Evolutionary conservation across 2,113 vertebrate species (phyloP).

Genomic region (Daubentonia madagascariensis): DNA sequence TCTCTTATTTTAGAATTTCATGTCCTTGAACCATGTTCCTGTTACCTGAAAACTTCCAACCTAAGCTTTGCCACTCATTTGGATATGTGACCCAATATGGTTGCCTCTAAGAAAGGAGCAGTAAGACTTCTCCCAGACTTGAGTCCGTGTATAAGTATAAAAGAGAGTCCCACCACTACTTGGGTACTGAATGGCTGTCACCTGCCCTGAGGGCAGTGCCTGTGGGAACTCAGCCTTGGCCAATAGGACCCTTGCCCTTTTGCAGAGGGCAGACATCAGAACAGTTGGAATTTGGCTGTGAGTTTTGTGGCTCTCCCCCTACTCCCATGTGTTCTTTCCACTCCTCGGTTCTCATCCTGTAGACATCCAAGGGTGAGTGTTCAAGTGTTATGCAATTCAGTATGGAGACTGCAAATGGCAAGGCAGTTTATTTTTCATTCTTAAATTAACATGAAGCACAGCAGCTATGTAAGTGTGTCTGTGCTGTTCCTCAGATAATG

Average conservation of each 20-base stretch:
- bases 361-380: background rate
- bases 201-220: background rate
- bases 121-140: background rate
- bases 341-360: background rate
- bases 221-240: background rate
- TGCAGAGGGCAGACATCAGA: background rate
- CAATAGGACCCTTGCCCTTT: background rate
- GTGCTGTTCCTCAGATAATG: background rate
- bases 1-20: background rate
- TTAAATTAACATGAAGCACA: constrained; percentile 46
- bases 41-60: background rate
- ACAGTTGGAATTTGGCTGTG: background rate
- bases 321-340: background rate
- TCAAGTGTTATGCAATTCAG: background rate
- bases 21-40: background rate
- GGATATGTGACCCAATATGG: background rate
- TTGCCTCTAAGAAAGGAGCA: background rate
- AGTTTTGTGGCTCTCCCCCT: background rate
- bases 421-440: background rate
- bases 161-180: background rate
- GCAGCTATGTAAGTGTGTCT: constrained; percentile 19
- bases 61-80: background rate
- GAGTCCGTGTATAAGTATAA: background rate
- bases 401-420: constrained; percentile 12
- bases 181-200: background rate